These are phyloP conservation scores for Amphimallon solstitiale DNA, from an alignment of 2,888 invertebrate species.

Conservation along the genomic window DNA sequence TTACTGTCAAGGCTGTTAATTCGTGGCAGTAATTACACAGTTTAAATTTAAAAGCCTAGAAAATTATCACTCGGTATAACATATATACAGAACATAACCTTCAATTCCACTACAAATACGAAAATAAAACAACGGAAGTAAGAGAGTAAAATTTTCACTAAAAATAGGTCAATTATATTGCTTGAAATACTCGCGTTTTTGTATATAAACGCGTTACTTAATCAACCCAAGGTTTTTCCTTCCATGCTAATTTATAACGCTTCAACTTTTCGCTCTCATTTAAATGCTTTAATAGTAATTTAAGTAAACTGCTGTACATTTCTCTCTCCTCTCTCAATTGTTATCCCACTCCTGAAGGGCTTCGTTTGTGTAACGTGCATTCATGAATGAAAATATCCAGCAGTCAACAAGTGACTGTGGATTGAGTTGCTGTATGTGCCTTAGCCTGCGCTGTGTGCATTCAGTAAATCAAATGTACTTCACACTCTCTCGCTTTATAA, in stretches of 20 bases:
- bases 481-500: background rate
- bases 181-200: too few species aligned
- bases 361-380: constrained; percentile 46
- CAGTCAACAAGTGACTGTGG: constrained; percentile 55
- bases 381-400: constrained; percentile 48
- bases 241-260: background rate
- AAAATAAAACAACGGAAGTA: too few species aligned
- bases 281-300: constrained; percentile 33
- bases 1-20: too few species aligned
- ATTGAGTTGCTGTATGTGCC: constrained; percentile 46
- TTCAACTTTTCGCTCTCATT: background rate
- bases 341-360: constrained; percentile 41
- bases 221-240: background rate
- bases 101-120: too few species aligned
- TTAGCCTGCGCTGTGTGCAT: constrained; percentile 33
- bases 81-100: too few species aligned
- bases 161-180: too few species aligned
- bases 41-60: too few species aligned
- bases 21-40: too few species aligned
- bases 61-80: too few species aligned
- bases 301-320: constrained; percentile 32
- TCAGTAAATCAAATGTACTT: constrained; percentile 13
- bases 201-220: background rate
- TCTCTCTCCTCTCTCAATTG: constrained; percentile 23
- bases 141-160: too few species aligned